Percentiles rank a stretch among this genome's conserved stretches.
Evolutionary conservation across 2,888 invertebrate genomes (phyloP).

Genomic region (Anarsia innoxiella): DNA sequence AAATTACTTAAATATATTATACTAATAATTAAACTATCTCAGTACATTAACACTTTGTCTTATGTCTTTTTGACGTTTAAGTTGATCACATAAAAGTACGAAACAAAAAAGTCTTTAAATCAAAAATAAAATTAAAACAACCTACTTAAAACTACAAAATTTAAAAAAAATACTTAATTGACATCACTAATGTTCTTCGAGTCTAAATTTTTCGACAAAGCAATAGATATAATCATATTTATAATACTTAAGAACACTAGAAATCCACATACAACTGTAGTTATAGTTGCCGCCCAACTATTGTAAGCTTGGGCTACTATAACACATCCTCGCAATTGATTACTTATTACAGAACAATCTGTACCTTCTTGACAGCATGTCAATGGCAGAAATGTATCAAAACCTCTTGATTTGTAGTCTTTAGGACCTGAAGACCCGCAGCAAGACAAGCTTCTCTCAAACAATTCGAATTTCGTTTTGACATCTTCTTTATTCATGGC

Average conservation of each 20-base stretch:
- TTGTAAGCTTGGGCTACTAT: background rate
- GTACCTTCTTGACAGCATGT: background rate
- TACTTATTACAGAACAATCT: background rate
- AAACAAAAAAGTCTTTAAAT: too few relatives aligned
- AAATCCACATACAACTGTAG: background rate
- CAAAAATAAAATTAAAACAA: too few relatives aligned
- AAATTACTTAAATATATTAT: background rate
- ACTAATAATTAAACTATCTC: too few relatives aligned
- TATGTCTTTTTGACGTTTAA: too few relatives aligned
- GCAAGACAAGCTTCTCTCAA: conserved; percentile 36
- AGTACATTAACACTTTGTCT: too few relatives aligned
- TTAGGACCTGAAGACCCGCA: conserved; percentile 35
- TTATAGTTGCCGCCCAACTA: background rate
- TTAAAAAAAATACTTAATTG: too few relatives aligned
- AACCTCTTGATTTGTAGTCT: conserved; percentile 8
- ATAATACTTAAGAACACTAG: background rate
- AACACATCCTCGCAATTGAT: background rate
- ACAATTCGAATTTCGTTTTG: conserved; percentile 24
- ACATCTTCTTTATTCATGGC: conserved; percentile 30
- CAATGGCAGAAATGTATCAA: background rate
- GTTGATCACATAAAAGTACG: too few relatives aligned
- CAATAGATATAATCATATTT: background rate
- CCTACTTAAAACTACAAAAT: too few relatives aligned
- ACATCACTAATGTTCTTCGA: background rate
- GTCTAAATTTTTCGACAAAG: background rate